Conservation (phyloP, 2,113 vertebrate genomes). For the Suricata suricatta region DNA sequence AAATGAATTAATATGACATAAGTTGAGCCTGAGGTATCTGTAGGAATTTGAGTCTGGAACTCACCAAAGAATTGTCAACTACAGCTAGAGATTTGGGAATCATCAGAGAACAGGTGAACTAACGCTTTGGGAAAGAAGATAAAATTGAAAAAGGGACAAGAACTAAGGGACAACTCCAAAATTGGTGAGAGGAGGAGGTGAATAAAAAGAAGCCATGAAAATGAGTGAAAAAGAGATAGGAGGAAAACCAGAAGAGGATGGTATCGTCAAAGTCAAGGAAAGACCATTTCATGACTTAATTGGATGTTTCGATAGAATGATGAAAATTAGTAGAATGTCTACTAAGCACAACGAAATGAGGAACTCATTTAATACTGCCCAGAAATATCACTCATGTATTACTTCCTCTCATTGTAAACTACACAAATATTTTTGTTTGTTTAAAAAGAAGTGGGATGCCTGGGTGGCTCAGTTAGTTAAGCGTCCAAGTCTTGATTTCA, state of each 20-base stretch:
- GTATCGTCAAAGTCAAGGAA: not conserved
- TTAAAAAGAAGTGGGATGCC: constrained; percentile 33
- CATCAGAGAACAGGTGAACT: not conserved
- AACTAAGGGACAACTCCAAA: not conserved
- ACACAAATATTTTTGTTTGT: not conserved
- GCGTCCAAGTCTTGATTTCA: too few species aligned
- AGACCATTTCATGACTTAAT: not conserved
- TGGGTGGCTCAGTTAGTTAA: too few species aligned
- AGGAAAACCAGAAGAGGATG: not conserved
- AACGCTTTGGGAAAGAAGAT: not conserved
- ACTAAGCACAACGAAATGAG: constrained; percentile 55
- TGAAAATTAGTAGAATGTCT: constrained; percentile 29
- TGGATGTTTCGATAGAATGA: constrained; percentile 31
- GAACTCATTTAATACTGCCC: constrained; percentile 17
- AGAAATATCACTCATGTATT: not conserved
- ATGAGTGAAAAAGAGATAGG: not conserved
- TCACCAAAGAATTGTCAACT: not conserved
- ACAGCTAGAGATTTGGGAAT: not conserved
- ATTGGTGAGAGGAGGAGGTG: not conserved
- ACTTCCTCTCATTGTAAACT: constrained; percentile 44
- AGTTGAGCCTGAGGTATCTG: not conserved
- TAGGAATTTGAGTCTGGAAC: not conserved
- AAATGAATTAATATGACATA: not conserved
- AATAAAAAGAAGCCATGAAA: not conserved
- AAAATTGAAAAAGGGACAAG: not conserved